Evolutionary conservation across 2,888 invertebrate species (phyloP).

Genomic region (Lithosia quadra): DNA sequence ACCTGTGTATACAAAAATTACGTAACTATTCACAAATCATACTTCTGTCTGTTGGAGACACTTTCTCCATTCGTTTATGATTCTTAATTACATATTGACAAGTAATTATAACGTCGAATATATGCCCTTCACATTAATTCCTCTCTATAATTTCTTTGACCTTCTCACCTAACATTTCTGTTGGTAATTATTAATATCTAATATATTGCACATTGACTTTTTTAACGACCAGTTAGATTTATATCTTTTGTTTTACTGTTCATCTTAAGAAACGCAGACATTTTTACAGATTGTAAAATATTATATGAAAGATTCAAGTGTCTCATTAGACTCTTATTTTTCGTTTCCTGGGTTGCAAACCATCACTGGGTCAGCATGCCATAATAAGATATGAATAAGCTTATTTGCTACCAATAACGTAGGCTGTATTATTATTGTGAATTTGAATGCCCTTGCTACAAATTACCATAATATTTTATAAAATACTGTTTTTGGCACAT

Average conservation of each 20-base stretch:
- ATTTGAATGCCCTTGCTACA: neutral
- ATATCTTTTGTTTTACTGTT: neutral
- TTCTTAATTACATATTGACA: constrained; percentile 37
- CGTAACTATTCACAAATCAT: constrained; percentile 35
- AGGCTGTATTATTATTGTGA: neutral
- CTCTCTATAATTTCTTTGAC: constrained; percentile 52
- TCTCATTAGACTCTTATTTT: neutral
- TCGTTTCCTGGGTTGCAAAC: neutral
- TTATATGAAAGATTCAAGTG: neutral
- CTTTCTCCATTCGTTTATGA: constrained; percentile 39
- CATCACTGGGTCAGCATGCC: neutral
- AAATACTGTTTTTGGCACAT: too few species aligned
- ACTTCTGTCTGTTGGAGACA: constrained; percentile 37
- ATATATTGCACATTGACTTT: constrained; percentile 25
- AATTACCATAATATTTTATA: neutral
- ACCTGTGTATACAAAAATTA: constrained; percentile 30
- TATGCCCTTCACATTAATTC: constrained; percentile 41
- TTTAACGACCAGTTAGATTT: neutral
- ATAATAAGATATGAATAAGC: neutral
- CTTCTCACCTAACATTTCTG: constrained; percentile 54
- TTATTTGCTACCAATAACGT: neutral
- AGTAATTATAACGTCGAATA: constrained; percentile 45
- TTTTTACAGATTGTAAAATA: neutral
- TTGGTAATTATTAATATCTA: constrained; percentile 31
- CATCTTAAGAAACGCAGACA: neutral